phyloP scores from a whole-genome alignment of 2,888 invertebrate genomes.

The Caprella mutica region DNA sequence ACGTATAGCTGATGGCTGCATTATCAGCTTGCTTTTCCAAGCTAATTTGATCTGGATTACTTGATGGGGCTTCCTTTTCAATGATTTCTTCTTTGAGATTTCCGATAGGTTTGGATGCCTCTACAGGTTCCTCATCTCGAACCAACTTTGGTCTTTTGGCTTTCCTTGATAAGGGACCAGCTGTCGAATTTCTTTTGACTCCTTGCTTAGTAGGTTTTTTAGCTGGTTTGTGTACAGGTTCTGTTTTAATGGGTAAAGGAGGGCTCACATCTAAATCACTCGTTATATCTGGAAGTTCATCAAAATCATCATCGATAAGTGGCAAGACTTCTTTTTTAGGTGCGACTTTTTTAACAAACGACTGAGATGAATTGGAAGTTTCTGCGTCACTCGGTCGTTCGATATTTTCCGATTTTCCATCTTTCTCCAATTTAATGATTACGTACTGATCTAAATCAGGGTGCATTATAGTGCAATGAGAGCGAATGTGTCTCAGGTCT shows the following conservation, averaged over 20 bases:
- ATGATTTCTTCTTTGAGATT: too few relatives aligned
- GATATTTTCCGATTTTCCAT: too few relatives aligned
- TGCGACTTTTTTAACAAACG: neutral
- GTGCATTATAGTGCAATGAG: conserved; percentile 24
- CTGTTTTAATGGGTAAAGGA: neutral
- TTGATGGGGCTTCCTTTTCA: neutral
- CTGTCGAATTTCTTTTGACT: too few relatives aligned
- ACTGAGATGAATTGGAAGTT: neutral
- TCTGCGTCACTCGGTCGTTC: too few relatives aligned
- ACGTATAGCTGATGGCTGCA: conserved; percentile 8
- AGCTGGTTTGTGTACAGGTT: neutral
- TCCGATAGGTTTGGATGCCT: too few relatives aligned
- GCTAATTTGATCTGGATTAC: neutral
- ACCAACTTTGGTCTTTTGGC: too few relatives aligned
- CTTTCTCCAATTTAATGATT: too few relatives aligned
- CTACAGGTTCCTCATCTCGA: too few relatives aligned
- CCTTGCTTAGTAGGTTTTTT: neutral
- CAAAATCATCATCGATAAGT: conserved; percentile 5
- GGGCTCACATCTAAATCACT: neutral
- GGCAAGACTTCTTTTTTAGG: neutral
- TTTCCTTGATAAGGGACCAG: too few relatives aligned
- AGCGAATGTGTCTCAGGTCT: conserved; percentile 10
- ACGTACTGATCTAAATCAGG: conserved; percentile 9
- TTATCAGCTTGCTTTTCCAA: neutral
- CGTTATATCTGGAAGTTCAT: conserved; percentile 5